Evolutionary conservation across 2,888 invertebrate genomes (phyloP).

Genomic region (Nematopogon swammerdamellus): DNA sequence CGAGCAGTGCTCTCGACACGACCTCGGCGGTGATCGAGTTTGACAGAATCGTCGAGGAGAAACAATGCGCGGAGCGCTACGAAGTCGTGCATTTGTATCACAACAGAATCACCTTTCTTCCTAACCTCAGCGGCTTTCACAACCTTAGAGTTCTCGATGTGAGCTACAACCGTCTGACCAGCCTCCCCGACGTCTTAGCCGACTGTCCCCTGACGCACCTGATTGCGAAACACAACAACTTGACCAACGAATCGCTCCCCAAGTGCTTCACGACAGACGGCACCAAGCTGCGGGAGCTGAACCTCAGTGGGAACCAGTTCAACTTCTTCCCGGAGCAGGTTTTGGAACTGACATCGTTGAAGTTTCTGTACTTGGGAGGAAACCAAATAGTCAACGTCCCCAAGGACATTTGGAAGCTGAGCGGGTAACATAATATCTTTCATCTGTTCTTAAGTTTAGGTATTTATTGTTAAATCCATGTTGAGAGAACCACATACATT

Average conservation of each 20-base stretch:
- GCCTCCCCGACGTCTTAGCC: conserved; percentile 74
- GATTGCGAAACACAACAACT: conserved; percentile 83
- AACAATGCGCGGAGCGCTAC: conserved; percentile 54
- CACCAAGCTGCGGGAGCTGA: conserved; percentile 75
- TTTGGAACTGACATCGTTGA: conserved; percentile 70
- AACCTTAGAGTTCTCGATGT: conserved; percentile 81
- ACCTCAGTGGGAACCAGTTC: conserved; percentile 89
- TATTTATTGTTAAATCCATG: no score
- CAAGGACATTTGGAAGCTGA: conserved; percentile 66
- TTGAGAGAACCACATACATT: no score
- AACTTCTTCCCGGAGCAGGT: conserved; percentile 84
- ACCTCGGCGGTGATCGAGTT: conserved; percentile 58
- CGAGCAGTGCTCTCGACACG: conserved; percentile 52
- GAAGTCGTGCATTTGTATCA: conserved; percentile 82
- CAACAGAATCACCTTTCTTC: conserved; percentile 75
- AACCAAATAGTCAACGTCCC: conserved; percentile 80
- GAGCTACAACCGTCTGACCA: conserved; percentile 78
- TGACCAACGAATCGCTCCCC: conserved; percentile 83
- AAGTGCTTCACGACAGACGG: conserved; percentile 71
- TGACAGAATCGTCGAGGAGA: conserved; percentile 57
- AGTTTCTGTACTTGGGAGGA: conserved; percentile 86
- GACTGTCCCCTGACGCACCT: conserved; percentile 73
- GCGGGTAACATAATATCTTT: conserved; percentile 35
- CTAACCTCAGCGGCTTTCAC: conserved; percentile 59
- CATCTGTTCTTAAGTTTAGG: no score